These are phyloP conservation scores for Agrochola macilenta DNA, from an alignment of 2,888 invertebrate species.

Conservation along the genomic window DNA sequence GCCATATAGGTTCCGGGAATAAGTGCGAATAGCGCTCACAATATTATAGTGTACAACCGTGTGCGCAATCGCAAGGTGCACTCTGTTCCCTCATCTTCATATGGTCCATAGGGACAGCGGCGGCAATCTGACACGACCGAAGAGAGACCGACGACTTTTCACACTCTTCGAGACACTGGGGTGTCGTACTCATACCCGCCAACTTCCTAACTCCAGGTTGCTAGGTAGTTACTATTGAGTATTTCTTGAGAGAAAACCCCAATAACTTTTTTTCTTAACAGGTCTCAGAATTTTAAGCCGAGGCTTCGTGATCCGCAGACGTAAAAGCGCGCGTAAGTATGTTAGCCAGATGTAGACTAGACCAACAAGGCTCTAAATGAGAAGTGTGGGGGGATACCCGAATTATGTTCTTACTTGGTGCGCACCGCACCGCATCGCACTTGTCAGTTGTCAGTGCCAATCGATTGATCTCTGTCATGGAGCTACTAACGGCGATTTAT, in stretches of 20 bases:
- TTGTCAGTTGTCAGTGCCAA: not conserved
- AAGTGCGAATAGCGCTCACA: not conserved
- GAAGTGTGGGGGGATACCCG: not conserved
- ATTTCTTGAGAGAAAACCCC: not conserved
- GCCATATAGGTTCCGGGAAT: not conserved
- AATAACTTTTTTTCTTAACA: conserved; percentile 1
- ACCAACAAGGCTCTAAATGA: not conserved
- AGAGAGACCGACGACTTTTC: no score
- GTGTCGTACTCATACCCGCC: not conserved
- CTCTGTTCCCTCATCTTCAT: not conserved
- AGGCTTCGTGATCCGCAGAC: not conserved
- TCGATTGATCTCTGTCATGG: not conserved
- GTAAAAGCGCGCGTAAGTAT: not conserved
- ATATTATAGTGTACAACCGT: not conserved
- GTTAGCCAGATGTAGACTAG: not conserved
- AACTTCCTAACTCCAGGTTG: not conserved
- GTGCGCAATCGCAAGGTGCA: not conserved
- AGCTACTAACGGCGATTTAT: no score
- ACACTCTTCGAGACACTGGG: no score
- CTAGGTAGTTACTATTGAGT: not conserved
- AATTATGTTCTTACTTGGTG: not conserved
- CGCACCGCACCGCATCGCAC: not conserved
- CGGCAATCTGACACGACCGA: not conserved
- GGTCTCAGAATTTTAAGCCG: not conserved
- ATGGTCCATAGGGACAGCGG: not conserved